Percentiles rank a stretch among this genome's conserved stretches.
These are phyloP conservation scores for Ceyx cyanopectus DNA, from an alignment of 2,113 vertebrate genomes.

Conservation along the genomic window DNA sequence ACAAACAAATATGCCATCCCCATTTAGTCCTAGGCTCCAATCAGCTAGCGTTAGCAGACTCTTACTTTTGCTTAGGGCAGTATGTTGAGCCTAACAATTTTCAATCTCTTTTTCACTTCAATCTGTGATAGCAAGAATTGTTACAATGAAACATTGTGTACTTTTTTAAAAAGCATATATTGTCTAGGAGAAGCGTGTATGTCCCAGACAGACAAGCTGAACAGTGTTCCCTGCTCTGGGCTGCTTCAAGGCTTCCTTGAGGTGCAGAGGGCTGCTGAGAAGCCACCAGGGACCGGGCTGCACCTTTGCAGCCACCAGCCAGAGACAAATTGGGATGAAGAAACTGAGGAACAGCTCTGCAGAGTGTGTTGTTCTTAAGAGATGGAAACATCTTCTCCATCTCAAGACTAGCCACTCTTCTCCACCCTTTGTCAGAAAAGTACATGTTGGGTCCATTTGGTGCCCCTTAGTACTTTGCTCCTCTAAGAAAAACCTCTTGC, in stretches of 20 bases:
- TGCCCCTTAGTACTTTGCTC: background rate
- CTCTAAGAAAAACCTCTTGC: background rate
- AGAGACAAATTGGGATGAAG: background rate
- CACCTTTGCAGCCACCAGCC: background rate
- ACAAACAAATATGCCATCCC: background rate
- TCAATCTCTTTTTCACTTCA: background rate
- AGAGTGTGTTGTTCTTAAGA: background rate
- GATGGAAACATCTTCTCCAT: background rate
- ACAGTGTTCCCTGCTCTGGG: rapidly evolving
- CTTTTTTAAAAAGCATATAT: too few relatives aligned
- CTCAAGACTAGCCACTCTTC: background rate
- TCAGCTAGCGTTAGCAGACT: background rate
- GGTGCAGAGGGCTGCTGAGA: background rate
- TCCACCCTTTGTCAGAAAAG: background rate
- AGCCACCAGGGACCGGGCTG: too few relatives aligned
- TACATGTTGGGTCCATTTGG: background rate
- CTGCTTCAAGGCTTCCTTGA: background rate
- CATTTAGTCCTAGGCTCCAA: background rate
- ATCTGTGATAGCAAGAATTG: background rate
- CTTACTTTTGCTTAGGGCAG: background rate
- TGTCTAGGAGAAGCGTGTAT: background rate
- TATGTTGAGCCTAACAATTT: background rate
- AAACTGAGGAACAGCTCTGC: background rate
- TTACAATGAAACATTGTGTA: background rate
- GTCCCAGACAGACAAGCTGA: background rate